phyloP scores from a whole-genome alignment of 2,888 invertebrate species.

The Halocaridina rubra region DNA sequence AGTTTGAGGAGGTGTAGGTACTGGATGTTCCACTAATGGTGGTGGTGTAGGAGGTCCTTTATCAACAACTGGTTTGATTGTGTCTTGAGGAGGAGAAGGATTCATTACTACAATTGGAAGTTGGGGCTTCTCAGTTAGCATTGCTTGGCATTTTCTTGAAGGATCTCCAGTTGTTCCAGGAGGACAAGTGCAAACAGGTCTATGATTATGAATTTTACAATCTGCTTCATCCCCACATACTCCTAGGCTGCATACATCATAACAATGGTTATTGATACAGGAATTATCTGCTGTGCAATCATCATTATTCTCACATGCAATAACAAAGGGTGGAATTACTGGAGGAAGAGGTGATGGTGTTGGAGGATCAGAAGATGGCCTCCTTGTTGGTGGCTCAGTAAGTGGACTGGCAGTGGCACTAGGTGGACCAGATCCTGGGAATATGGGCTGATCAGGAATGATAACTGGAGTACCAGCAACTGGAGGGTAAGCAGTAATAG shows the following conservation, averaged over 20 bases:
- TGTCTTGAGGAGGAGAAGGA: neutral
- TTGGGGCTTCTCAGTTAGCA: neutral
- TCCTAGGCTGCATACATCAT: slow-evolving; percentile 76
- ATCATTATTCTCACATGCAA: slow-evolving; percentile 70
- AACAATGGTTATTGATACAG: slow-evolving; percentile 56
- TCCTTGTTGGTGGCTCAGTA: neutral
- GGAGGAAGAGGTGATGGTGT: slow-evolving; percentile 17
- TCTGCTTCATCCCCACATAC: slow-evolving; percentile 83
- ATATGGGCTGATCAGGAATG: neutral
- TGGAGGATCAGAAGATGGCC: slow-evolving; percentile 4
- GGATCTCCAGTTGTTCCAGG: slow-evolving; percentile 56
- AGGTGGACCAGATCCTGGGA: neutral
- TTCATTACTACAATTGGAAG: neutral
- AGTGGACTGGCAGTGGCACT: neutral
- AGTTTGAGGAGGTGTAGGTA: slow-evolving; percentile 22
- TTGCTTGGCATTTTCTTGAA: neutral
- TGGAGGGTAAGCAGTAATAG: slow-evolving; percentile 27
- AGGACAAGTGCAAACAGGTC: slow-evolving; percentile 56
- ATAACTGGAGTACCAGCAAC: neutral
- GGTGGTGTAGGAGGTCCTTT: slow-evolving; percentile 4
- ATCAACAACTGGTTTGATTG: slow-evolving; percentile 20
- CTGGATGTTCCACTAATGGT: slow-evolving; percentile 34
- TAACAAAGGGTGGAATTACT: slow-evolving; percentile 68
- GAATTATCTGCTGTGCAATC: slow-evolving; percentile 50
- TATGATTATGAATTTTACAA: slow-evolving; percentile 76